Evolutionary conservation across 1,140 invertebrate species (phyloP).

Genomic region (Triops cancriformis): DNA sequence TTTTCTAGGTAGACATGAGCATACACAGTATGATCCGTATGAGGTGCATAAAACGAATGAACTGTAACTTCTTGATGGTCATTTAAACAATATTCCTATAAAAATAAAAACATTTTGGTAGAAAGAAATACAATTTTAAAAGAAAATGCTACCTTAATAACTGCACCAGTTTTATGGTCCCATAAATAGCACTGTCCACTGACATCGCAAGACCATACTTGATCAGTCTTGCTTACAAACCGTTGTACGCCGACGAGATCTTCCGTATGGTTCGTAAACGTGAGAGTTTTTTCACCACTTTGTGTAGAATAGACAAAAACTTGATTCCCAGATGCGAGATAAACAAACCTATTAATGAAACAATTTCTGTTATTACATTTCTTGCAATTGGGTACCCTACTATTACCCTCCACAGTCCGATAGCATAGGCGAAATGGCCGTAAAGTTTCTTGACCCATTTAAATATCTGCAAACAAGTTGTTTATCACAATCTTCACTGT

Average conservation of each 20-base stretch:
- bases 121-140: not conserved
- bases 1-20: not conserved
- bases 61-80: not conserved
- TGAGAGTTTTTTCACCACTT: slow-evolving; percentile 7
- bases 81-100: not conserved
- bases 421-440: not conserved
- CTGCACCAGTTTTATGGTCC: not conserved
- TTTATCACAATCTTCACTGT: not conserved
- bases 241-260: slow-evolving; percentile 17
- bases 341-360: slow-evolving; percentile 15
- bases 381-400: not conserved
- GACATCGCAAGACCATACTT: slow-evolving; percentile 7
- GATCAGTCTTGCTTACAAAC: not conserved
- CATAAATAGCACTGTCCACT: slow-evolving; percentile 11
- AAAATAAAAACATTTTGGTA: too few relatives aligned
- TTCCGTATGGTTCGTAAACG: not conserved
- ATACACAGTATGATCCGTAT: not conserved
- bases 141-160: not conserved
- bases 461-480: not conserved
- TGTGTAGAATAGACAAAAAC: slow-evolving; percentile 21
- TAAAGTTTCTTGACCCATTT: not conserved
- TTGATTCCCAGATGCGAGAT: slow-evolving; percentile 20
- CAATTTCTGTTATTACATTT: not conserved
- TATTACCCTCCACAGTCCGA: not conserved
- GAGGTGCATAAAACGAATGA: not conserved